Evolutionary conservation across 2,888 invertebrate species (phyloP), one percentile per base, ranked within the genome.

Genomic region (Hemithea aestivaria): DNA sequence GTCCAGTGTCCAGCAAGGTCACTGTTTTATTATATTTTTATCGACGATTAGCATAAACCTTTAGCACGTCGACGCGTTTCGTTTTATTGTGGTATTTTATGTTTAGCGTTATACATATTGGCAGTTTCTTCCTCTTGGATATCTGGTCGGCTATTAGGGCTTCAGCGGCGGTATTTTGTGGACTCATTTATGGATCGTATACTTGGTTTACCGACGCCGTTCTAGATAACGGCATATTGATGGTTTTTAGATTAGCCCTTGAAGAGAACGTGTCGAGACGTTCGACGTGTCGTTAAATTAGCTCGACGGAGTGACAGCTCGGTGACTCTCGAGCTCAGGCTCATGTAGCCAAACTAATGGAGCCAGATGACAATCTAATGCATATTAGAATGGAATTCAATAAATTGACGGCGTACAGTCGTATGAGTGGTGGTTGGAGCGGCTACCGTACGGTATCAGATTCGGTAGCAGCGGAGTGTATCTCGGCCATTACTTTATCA

Each of bases 401-500:
- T 78, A 73, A 73, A 66, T 57, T 66, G 64, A 67, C 64, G 63
- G 66, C 62, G 59, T 62, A 62, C 58, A 51, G 52, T 48, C 46
- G 55, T 62, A 66, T 67, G 65, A 69, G 66, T 66, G 66, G 65
- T 65, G 61, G 70, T 64, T 62, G 63, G 58, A 53, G 62, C 60
- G 54, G 70, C 77, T 76, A 73, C 78, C 60, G 77, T 76, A 53
- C 59, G 59, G 59, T 74, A 77, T 77, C 78, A 77, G 76, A 79
- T 80, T 74, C 84, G 66, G 82, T 81, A 83, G 84, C 81, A 40
- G 56, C 56, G 51, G 48, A 52, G 34, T 48, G 57, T 73, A 76
- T 74, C 71, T 59, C 59, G 63, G 56, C 73, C 80, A 80, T 82
- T 81, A 82, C 74, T 78, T 77, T 80, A 80, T 79, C 79, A 76